Evolutionary conservation across 92 coral and sea anemone genomes (phyloP).

Genomic region (Phenganax stokvisi): DNA sequence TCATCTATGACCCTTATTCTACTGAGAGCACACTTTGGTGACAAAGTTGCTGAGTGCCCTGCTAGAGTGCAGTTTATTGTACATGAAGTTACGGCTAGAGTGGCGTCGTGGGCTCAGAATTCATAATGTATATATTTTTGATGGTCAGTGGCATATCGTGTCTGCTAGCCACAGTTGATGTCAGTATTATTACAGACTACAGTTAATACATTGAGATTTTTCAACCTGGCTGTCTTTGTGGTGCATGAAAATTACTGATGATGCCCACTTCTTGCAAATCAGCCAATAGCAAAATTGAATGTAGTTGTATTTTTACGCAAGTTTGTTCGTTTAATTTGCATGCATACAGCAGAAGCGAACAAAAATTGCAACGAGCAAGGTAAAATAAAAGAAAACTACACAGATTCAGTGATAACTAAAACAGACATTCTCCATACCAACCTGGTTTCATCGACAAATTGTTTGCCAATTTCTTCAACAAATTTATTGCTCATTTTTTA

Average conservation of each 20-base stretch:
- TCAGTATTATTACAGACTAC: too few species aligned
- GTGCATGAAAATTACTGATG: too few species aligned
- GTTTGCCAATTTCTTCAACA: conserved; percentile 30
- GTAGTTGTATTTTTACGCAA: too few species aligned
- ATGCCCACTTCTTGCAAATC: too few species aligned
- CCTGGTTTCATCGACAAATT: conserved; percentile 33
- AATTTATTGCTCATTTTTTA: background rate
- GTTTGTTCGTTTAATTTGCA: too few species aligned
- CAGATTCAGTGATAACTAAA: background rate
- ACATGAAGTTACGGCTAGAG: background rate
- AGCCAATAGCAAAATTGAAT: too few species aligned
- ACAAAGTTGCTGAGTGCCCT: too few species aligned
- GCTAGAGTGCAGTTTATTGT: background rate
- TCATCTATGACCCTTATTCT: too few species aligned
- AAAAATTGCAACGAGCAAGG: background rate
- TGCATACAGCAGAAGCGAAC: background rate
- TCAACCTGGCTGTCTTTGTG: too few species aligned
- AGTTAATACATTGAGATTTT: too few species aligned
- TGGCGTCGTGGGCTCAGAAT: background rate
- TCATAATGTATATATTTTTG: background rate
- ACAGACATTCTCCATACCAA: background rate
- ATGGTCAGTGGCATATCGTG: background rate
- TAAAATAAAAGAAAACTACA: background rate
- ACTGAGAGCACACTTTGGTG: too few species aligned
- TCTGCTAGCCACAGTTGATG: background rate